Base-by-base conservation (phyloP, 2,888 invertebrate genomes). In the Chrysodeixis includens region DNA sequence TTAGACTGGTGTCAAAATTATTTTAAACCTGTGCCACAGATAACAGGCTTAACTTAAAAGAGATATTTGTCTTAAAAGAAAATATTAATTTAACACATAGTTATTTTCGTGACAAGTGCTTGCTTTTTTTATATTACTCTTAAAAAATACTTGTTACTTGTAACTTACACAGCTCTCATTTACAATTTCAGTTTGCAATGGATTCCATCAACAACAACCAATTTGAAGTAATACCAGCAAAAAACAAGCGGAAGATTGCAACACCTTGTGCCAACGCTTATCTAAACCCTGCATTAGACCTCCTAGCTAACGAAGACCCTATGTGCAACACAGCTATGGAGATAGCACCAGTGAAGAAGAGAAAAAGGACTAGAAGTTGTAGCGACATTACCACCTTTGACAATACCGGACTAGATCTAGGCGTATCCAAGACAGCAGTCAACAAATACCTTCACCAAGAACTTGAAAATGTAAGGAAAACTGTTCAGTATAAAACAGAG, bases 301-400 rank as follows among this genome's bases (percentile, higher is more conserved):
- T 95, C 0, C 86, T 95, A 0, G 93, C 87, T 5, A 95, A 94
- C 66, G 95, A 95, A 14, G 95, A 95, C 66, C 90, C 88, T 5
- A 95, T 95, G 88, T 94, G 94, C 74, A 95, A 95, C 83, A 95
- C 90, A 0, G 92, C 90, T 7, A 95, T 95, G 95, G 95, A 95
- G 83, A 89, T 95, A 30, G 86, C 90, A 20, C 94, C 95, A 0
- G 83, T 81, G 20, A 95, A 95, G 73, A 92, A 93, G 70, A 86
- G 93, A 0, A 94, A 94, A 76, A 76, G 90, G n/a, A 89, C 92
- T 0, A 90, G 86, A 59, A 94, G 92, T 66, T 91, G 90, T 64
- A 56, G 81, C 4, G 94, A 94, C 30, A 85, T 90, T 1, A 83
- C 86, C 1, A 85, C 90, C 0, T 95, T 95, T 74, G 95, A 95